phyloP scores from a whole-genome alignment of 2,888 invertebrate genomes.

The Eupithecia vulgata region DNA sequence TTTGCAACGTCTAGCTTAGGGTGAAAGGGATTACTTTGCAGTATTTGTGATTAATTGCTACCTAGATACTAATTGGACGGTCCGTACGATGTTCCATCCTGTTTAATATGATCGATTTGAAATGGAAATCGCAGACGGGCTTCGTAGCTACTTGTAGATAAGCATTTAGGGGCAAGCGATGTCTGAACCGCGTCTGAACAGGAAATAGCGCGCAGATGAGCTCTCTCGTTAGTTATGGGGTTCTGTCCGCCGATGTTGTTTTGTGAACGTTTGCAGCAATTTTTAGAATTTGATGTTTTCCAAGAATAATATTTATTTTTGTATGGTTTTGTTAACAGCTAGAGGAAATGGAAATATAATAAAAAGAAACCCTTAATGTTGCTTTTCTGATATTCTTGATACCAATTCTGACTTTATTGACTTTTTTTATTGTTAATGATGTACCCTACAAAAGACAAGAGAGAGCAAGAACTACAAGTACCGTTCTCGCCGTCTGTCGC shows the following conservation, averaged over 20 bases:
- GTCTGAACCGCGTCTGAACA: conserved; percentile 72
- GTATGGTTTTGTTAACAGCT: not conserved
- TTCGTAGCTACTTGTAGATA: conserved; percentile 33
- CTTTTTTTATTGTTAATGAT: not conserved
- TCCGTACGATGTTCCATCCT: conserved; percentile 13
- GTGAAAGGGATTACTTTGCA: conserved; percentile 45
- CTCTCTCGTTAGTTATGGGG: conserved; percentile 58
- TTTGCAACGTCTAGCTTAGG: conserved; percentile 54
- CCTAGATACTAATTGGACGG: not conserved
- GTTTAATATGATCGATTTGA: conserved; percentile 47
- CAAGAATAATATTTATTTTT: not conserved
- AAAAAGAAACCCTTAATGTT: not conserved
- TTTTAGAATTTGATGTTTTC: conserved; percentile 12
- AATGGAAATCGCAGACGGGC: conserved; percentile 30
- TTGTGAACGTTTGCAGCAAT: conserved; percentile 2
- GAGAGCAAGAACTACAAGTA: not conserved
- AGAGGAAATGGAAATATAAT: not conserved
- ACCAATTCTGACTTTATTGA: not conserved
- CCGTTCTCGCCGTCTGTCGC: conserved; percentile 24
- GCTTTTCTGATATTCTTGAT: not conserved
- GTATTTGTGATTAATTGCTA: conserved; percentile 21
- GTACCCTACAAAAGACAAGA: not conserved
- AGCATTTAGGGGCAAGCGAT: conserved; percentile 56
- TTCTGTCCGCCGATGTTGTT: conserved; percentile 34
- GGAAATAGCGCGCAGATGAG: conserved; percentile 79